Evolutionary conservation across 2,888 invertebrate species (phyloP).

Genomic region (Limnephilus auricula): DNA sequence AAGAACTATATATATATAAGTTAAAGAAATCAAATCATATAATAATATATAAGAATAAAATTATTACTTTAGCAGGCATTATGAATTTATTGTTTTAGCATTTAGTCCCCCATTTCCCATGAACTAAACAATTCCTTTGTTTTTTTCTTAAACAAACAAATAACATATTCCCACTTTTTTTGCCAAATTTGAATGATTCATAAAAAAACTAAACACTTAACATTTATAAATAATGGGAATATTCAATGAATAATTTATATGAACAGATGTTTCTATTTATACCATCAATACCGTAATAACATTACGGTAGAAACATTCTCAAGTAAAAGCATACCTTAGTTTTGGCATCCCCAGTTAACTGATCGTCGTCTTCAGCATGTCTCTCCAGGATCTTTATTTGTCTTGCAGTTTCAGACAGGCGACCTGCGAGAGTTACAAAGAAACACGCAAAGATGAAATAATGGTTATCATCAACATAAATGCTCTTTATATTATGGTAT

Average conservation of each 20-base stretch:
- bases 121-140: background rate
- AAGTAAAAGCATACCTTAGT: slow-evolving; percentile 77
- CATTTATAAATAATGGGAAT: too few species aligned
- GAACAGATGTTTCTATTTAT: background rate
- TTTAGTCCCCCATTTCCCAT: background rate
- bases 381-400: slow-evolving; percentile 83
- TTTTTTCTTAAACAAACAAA: background rate
- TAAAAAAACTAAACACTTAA: background rate
- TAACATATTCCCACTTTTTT: background rate
- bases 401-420: slow-evolving; percentile 85
- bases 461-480: too few species aligned
- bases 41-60: background rate
- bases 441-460: background rate
- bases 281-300: too few species aligned
- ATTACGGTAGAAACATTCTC: background rate
- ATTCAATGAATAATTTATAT: background rate
- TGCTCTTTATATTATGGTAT: too few species aligned
- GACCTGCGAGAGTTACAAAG: slow-evolving; percentile 72
- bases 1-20: too few species aligned
- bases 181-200: background rate
- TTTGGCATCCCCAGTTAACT: slow-evolving; percentile 85
- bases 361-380: slow-evolving; percentile 83
- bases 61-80: background rate
- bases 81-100: slow-evolving; percentile 5
- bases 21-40: too few species aligned